Base-by-base conservation (phyloP, 2,888 invertebrate genomes). In the Chironomus tentans region DNA sequence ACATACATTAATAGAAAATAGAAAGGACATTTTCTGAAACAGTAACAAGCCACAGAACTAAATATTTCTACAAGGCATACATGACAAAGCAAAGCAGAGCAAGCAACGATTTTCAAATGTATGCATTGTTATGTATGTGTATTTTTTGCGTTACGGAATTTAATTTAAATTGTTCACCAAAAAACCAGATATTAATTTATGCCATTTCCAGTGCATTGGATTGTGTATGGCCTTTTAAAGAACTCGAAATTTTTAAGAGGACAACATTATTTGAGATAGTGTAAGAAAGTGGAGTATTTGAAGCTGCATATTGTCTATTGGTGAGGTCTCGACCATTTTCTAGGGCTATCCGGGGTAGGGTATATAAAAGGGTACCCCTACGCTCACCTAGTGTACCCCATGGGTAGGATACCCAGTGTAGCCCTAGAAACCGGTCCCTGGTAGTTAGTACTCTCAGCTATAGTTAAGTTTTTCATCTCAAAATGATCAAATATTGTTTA, bases 141-240 rank as follows among this genome's bases (percentile, higher is more conserved):
- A 13, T 70, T 50, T 13, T 38, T 18, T 28, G 50, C 46, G 28
- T 68, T 48, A 65, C n/a, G 68, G 74, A 74, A 74, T 74, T 74
- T 68, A 74, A 74, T 74, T 74, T 74, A 47, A 68, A 46, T 74
- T 62, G 62, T 21, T 47, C 18, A 6, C 74, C 18, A 4, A 12
- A 50, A 22, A 71, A 72, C 28, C 68, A 74, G 74, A 74, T 74
- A 74, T 74, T 74, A 74, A 74, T 68, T 73, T 46, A 62, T 73
- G 72, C 72, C 21, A 50, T 38, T 5, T 2, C 50, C 18, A 21
- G 18, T 21, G 12, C 65, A 65, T 22, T 13, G 13, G 24, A 21
- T 21, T 65, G 38, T 38, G 65, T 21, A 56, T 56, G 18, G 56
- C 56, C 5, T 56, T 56, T 56, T 56, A 56, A 56, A 56, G 56